Percentiles rank a stretch among this genome's conserved stretches.
These are phyloP conservation scores for Centroberyx gerrardi DNA, from an alignment of 2,797 vertebrate genomes.

Conservation along the genomic window DNA sequence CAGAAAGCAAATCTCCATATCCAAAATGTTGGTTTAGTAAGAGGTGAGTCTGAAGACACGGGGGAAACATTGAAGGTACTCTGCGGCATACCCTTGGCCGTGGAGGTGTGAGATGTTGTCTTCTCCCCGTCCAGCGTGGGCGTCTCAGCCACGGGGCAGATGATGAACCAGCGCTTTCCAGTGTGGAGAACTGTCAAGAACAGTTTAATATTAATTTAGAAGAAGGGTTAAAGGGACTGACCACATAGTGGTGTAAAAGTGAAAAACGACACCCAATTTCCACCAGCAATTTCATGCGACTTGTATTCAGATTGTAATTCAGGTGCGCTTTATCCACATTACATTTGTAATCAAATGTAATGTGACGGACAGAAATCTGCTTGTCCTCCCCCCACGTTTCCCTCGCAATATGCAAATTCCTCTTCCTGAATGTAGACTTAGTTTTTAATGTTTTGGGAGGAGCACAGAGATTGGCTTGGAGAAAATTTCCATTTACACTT, in stretches of 20 bases:
- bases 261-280: too few relatives aligned
- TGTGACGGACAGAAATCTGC: too few relatives aligned
- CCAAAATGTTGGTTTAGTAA: background rate
- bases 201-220: slow-evolving; percentile 15
- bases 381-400: too few relatives aligned
- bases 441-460: too few relatives aligned
- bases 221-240: background rate
- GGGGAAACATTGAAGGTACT: background rate
- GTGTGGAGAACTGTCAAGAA: slow-evolving; percentile 93
- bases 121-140: slow-evolving; percentile 82
- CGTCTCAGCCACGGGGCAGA: slow-evolving; percentile 96
- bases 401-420: too few relatives aligned
- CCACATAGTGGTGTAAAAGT: background rate
- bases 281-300: too few relatives aligned
- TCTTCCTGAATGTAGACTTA: too few relatives aligned
- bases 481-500: too few relatives aligned
- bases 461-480: too few relatives aligned
- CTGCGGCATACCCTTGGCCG: slow-evolving; percentile 76
- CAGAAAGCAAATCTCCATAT: slow-evolving; percentile 13
- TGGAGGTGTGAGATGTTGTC: slow-evolving; percentile 76
- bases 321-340: too few relatives aligned
- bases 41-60: background rate
- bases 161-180: slow-evolving; percentile 98
- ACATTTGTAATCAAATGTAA: too few relatives aligned
- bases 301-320: too few relatives aligned